Percentiles rank a stretch among this genome's conserved stretches.
Conservation (phyloP, 2,113 vertebrate species). For the Polyodon spathula region DNA sequence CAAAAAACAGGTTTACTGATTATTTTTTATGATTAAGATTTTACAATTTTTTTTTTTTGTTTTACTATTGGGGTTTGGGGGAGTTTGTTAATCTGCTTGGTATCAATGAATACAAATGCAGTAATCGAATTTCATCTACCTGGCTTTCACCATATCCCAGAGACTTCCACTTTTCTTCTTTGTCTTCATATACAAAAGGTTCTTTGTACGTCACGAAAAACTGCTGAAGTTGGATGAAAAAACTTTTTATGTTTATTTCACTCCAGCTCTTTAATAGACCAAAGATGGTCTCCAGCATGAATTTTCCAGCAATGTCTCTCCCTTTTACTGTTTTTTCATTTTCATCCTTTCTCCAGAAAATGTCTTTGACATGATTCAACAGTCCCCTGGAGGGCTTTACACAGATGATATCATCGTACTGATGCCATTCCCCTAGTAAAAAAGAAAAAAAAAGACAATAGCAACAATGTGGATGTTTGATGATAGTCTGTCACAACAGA, state of each 20-base stretch:
- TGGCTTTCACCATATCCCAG: slow-evolving; percentile 40
- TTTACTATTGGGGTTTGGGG: too few species aligned
- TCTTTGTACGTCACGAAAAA: slow-evolving; percentile 39
- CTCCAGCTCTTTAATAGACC: slow-evolving; percentile 63
- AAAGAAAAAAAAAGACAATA: slow-evolving; percentile 6
- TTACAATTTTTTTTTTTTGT: too few species aligned
- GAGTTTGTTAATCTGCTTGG: too few species aligned
- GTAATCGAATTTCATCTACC: slow-evolving; percentile 42
- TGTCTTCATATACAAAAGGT: slow-evolving; percentile 43
- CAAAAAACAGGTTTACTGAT: background rate
- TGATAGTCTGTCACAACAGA: too few species aligned
- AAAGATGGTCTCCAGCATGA: slow-evolving; percentile 75
- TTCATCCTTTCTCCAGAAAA: slow-evolving; percentile 16
- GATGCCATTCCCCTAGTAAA: slow-evolving; percentile 72
- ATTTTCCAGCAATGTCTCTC: slow-evolving; percentile 52
- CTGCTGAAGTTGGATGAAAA: slow-evolving; percentile 59
- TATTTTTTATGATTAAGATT: too few species aligned
- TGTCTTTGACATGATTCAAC: rapidly evolving
- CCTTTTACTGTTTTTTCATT: slow-evolving; percentile 38
- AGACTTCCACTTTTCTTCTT: slow-evolving; percentile 14
- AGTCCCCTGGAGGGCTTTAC: rapidly evolving
- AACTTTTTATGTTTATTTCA: slow-evolving; percentile 51
- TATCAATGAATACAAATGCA: too few species aligned
- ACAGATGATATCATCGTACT: slow-evolving; percentile 87
- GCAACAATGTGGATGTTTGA: background rate